These are phyloP conservation scores for Zoanthus solanderi DNA, from an alignment of 92 coral and sea anemone genomes.

Conservation along the genomic window DNA sequence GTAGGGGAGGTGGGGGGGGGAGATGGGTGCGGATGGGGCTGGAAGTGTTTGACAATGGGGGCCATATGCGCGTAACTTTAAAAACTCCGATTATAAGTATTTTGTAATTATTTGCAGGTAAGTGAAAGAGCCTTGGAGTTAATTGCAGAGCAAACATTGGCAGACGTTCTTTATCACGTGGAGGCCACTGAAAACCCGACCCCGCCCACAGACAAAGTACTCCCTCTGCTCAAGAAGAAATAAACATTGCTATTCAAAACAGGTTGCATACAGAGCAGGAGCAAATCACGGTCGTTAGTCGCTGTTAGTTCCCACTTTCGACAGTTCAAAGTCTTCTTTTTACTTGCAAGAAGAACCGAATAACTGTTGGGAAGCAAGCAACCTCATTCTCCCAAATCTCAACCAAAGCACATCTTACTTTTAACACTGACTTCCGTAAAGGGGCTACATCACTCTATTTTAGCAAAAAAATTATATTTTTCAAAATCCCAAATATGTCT, in stretches of 20 bases:
- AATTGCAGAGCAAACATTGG: conserved; percentile 38
- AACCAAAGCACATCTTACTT: too few relatives aligned
- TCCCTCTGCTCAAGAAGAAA: conserved; percentile 38
- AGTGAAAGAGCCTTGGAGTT: conserved; percentile 46
- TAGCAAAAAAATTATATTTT: too few relatives aligned
- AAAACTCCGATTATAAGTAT: neutral
- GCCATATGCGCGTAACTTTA: neutral
- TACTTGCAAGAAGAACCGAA: too few relatives aligned
- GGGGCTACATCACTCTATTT: too few relatives aligned
- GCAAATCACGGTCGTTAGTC: neutral
- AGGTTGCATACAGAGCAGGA: neutral
- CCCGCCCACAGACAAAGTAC: conserved; percentile 33
- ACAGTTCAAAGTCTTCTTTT: too few relatives aligned
- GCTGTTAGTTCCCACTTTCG: neutral
- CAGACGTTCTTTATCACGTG: conserved; percentile 42
- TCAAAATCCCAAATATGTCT: too few relatives aligned
- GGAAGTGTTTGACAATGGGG: too few relatives aligned
- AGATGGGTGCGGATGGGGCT: too few relatives aligned
- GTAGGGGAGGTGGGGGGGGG: too few relatives aligned
- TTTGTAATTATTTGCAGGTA: conserved; percentile 10
- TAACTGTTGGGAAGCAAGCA: too few relatives aligned
- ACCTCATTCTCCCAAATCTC: too few relatives aligned
- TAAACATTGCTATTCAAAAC: neutral
- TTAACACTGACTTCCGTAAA: too few relatives aligned
- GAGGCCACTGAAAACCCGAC: conserved; percentile 41